phyloP scores from a whole-genome alignment of 1,140 invertebrate genomes.

The Zaprionus nigranus region DNA sequence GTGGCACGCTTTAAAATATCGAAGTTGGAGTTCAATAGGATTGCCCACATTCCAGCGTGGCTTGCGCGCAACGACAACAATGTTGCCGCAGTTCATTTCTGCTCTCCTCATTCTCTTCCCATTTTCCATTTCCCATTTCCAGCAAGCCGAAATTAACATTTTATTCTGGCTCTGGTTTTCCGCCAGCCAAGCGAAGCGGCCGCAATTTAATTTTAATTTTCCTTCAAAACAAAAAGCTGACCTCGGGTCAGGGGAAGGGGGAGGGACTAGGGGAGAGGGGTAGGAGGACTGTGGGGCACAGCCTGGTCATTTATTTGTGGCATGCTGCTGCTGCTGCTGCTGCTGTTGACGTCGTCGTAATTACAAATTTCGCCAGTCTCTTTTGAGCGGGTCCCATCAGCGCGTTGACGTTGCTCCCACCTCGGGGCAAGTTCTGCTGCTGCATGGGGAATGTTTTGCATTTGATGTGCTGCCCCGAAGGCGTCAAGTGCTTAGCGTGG shows the following conservation, averaged over 20 bases:
- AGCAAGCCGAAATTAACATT: constrained; percentile 43
- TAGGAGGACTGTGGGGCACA: not conserved
- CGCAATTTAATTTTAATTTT: constrained; percentile 75
- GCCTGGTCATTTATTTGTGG: constrained; percentile 72
- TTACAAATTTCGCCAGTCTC: constrained; percentile 67
- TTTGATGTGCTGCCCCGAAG: constrained; percentile 44
- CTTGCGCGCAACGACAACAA: constrained; percentile 6
- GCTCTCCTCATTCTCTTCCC: not conserved
- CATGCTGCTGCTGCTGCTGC: constrained; percentile 34
- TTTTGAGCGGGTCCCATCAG: constrained; percentile 56
- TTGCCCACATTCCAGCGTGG: constrained; percentile 1
- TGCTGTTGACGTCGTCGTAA: constrained; percentile 74
- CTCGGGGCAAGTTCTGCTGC: not conserved
- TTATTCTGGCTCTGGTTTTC: constrained; percentile 26
- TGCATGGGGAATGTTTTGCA: constrained; percentile 47
- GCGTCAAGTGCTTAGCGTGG: constrained; percentile 14
- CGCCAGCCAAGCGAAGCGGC: constrained; percentile 46
- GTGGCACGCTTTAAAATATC: constrained; percentile 10
- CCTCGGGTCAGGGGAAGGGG: not conserved
- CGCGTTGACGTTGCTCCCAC: constrained; percentile 42
- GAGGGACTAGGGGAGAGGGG: too few relatives aligned
- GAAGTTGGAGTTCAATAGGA: constrained; percentile 1
- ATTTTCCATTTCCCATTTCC: constrained; percentile 16
- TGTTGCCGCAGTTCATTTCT: constrained; percentile 7
- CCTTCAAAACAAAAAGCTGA: constrained; percentile 7